Base-by-base conservation (phyloP, 2,113 vertebrate species). In the Montifringilla adamsi region DNA sequence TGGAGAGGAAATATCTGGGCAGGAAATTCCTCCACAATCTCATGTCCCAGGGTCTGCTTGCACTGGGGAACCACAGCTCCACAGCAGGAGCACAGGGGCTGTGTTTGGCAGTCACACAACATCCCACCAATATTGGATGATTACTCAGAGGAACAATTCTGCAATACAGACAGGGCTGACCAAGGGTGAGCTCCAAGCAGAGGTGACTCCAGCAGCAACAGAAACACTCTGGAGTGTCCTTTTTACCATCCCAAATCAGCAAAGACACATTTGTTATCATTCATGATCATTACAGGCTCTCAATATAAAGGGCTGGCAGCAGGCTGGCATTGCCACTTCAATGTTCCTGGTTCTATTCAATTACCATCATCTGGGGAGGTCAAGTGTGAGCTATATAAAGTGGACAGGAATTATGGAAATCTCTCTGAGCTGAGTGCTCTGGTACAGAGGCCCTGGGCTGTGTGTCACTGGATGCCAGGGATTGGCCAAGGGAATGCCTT, bases 281-380 rank as follows among this genome's bases (percentile, higher is more conserved):
- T 43, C 43, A 46, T 82, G 84, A 95, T 95, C 67, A 79, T 76
- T 79, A 62, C 23, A 59, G 49, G 49, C 78, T 68, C 55, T 80
- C 1, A 0, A 30, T 22, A 43, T 8, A 56, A 75, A 92, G 70
- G 74, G 41, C 93, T 85, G 84, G 91, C 87, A 95, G 74, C 70
- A 83, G 74, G 41, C 70, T 84, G 1, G 0, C 4, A 14, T 20
- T 91, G 62, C 62, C 87, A 66, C 81, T 85, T 60, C 44, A 52
- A 2, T 56, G 62, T 56, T 76, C 68, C 87, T 87, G 56, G 50
- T 60, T 85, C 53, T 76, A 39, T 47, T 35, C 70, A 70, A 69
- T 95, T 73, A 85, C 50, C 91, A 44, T 91, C 88, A 85, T 77
- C 70, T 3, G 5, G 56, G 33, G 87, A 95, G 63, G 91, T 94